These are phyloP conservation scores for Spilogale gracilis DNA, from an alignment of 2,113 vertebrate genomes.

Conservation along the genomic window DNA sequence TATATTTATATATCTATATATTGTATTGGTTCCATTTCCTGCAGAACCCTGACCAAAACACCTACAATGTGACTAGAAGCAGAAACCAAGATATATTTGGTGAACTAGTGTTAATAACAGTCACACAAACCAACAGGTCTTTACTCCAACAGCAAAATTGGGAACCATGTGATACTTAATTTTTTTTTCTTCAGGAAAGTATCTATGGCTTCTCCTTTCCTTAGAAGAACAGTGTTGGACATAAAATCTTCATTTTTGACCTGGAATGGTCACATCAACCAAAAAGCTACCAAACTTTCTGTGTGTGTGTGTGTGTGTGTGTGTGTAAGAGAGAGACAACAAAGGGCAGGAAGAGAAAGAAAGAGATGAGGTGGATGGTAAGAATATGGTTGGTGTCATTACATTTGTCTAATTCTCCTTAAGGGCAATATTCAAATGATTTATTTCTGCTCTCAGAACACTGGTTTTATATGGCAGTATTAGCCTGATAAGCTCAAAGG, in stretches of 20 bases:
- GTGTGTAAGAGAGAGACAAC: not conserved
- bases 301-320: not conserved
- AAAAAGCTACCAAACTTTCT: not conserved
- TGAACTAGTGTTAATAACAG: not conserved
- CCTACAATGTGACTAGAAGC: not conserved
- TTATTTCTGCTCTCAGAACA: not conserved
- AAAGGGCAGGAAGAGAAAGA: not conserved
- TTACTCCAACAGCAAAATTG: not conserved
- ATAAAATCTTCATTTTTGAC: not conserved
- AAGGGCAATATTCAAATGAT: not conserved
- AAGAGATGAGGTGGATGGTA: not conserved
- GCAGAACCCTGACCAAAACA: not conserved
- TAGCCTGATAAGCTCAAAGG: not conserved
- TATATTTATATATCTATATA: not conserved
- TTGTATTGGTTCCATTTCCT: not conserved
- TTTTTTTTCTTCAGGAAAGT: not conserved
- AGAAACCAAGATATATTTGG: slow-evolving; percentile 1
- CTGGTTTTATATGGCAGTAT: not conserved
- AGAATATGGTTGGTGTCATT: not conserved
- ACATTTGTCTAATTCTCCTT: not conserved
- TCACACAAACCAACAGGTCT: not conserved
- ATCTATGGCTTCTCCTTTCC: not conserved
- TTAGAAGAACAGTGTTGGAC: not conserved
- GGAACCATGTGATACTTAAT: not conserved
- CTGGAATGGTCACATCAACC: not conserved